These are phyloP conservation scores for Columbina picui DNA, from an alignment of 2,113 vertebrate genomes.

Conservation along the genomic window DNA sequence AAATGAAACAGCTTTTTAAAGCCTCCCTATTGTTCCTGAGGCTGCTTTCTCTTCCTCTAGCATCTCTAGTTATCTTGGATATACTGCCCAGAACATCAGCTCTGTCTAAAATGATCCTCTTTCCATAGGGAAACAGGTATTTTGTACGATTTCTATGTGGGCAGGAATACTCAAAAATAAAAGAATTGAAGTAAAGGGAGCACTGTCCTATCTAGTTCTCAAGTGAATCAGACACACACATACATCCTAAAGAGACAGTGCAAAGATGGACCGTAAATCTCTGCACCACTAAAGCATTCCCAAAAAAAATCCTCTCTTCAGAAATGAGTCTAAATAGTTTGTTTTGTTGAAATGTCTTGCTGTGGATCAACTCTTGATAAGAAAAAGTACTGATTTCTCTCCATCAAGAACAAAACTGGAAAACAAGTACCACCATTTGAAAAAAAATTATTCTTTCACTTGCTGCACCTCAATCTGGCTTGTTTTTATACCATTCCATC, in stretches of 20 bases:
- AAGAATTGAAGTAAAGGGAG: not conserved
- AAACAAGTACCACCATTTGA: not conserved
- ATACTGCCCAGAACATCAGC: not conserved
- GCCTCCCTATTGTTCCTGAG: not conserved
- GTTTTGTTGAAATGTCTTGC: not conserved
- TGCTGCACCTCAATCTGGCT: not conserved
- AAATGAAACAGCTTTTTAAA: conserved; percentile 14
- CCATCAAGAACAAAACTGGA: not conserved
- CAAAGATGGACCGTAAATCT: not conserved
- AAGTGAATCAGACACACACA: not conserved
- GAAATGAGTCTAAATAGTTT: not conserved
- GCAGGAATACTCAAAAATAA: not conserved
- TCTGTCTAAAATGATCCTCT: not conserved
- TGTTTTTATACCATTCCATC: not conserved
- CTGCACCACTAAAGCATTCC: not conserved
- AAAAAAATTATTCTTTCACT: not conserved
- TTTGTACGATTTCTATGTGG: not conserved
- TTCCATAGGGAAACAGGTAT: not conserved
- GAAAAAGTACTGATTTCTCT: not conserved
- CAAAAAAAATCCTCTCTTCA: not conserved
- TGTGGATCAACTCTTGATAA: not conserved
- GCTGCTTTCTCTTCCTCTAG: not conserved
- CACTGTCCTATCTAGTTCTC: not conserved
- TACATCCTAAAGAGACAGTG: not conserved
- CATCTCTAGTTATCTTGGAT: not conserved